Conservation (phyloP, 2,113 vertebrate species). For the Oreotrochilus melanogaster region DNA sequence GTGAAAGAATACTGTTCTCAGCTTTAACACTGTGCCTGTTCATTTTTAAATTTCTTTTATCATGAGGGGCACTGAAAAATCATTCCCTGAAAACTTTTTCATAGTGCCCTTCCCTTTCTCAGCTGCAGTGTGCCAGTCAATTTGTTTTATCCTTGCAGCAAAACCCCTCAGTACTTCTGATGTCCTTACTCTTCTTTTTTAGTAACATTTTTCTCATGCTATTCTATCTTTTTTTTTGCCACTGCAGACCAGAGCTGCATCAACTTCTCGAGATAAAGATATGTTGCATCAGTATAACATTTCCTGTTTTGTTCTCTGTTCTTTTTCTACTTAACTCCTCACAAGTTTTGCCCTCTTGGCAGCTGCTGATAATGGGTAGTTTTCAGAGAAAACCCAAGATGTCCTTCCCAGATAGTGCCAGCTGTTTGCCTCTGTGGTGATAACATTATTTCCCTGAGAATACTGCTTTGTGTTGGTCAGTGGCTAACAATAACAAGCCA, state of each 20-base stretch:
- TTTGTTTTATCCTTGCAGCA: neutral
- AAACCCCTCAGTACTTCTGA: neutral
- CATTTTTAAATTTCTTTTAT: neutral
- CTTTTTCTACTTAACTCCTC: neutral
- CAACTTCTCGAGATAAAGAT: neutral
- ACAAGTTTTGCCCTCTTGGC: neutral
- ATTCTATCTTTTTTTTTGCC: neutral
- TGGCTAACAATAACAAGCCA: neutral
- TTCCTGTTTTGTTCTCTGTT: slow-evolving; percentile 48
- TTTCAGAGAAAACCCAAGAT: neutral
- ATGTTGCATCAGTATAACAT: neutral
- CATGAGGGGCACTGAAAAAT: neutral
- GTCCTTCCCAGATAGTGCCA: neutral
- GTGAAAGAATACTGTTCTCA: neutral
- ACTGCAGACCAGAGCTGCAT: neutral
- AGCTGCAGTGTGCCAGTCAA: neutral
- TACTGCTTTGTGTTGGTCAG: neutral
- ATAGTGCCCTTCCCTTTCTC: neutral
- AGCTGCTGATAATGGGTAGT: neutral
- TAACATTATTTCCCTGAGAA: neutral
- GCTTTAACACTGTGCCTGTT: neutral
- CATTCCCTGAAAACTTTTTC: neutral
- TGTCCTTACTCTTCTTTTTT: neutral
- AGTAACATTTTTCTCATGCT: neutral
- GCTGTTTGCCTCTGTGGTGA: neutral